Conservation (phyloP, 2,797 vertebrate species). For the Decapterus maruadsi region DNA sequence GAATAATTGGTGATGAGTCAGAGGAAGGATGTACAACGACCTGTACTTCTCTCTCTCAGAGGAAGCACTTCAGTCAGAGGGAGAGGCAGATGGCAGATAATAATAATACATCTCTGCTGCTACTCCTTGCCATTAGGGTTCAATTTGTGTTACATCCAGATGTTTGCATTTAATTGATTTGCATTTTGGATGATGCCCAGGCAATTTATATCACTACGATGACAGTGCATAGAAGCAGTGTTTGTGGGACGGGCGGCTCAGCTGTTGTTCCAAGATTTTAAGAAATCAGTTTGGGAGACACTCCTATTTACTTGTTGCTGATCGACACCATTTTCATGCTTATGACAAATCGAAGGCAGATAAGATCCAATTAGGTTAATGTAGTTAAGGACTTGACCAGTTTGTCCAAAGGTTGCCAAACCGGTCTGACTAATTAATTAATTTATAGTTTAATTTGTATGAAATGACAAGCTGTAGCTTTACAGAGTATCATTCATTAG, state of each 20-base stretch:
- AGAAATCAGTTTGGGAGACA: too few relatives aligned
- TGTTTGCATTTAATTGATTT: slow-evolving; percentile 22
- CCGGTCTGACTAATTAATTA: not conserved
- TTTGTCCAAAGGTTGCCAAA: not conserved
- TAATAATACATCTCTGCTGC: slow-evolving; percentile 12
- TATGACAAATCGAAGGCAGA: not conserved
- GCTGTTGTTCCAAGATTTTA: not conserved
- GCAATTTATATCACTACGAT: slow-evolving; percentile 5
- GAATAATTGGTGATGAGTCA: slow-evolving; percentile 67
- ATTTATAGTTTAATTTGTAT: not conserved
- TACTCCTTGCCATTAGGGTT: not conserved
- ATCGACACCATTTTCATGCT: not conserved
- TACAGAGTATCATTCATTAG: not conserved
- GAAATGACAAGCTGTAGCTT: not conserved
- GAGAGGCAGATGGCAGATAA: slow-evolving; percentile 6
- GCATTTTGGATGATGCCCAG: not conserved
- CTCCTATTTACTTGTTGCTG: too few relatives aligned
- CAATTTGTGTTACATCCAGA: slow-evolving; percentile 30
- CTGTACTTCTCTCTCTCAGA: not conserved
- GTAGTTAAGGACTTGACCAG: not conserved
- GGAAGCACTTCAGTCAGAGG: slow-evolving; percentile 32
- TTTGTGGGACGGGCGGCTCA: not conserved
- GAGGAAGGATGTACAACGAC: slow-evolving; percentile 46
- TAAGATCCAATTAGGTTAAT: not conserved
- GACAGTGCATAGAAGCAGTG: slow-evolving; percentile 1